A percentile compares a stretch with the other conserved stretches of the same genome.
Evolutionary conservation across 2,888 invertebrate species (phyloP).

Genomic region (Caenorhabditis becei): DNA sequence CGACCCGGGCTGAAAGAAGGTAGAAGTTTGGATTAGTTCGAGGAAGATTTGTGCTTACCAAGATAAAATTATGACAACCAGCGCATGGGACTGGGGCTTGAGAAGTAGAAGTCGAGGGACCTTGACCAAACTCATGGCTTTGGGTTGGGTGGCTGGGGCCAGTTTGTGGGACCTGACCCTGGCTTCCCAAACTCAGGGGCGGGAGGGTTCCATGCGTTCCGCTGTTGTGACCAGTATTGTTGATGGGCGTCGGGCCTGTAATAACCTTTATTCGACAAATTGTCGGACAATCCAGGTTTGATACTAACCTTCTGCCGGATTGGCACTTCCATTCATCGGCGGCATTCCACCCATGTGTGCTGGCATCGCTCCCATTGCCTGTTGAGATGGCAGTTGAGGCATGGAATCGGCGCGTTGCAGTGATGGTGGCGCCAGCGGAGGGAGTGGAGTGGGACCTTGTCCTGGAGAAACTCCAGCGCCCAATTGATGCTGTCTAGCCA

Average conservation of each 20-base stretch:
- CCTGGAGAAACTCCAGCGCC: background rate
- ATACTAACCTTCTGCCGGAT: slow-evolving; percentile 35
- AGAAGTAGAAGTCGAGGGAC: slow-evolving; percentile 20
- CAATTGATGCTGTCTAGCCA: slow-evolving; percentile 16
- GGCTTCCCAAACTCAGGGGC: slow-evolving; percentile 47
- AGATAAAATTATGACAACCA: slow-evolving; percentile 39
- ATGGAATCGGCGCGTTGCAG: slow-evolving; percentile 45
- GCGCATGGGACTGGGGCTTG: slow-evolving; percentile 29
- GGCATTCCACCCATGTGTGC: slow-evolving; percentile 23
- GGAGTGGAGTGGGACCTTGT: background rate
- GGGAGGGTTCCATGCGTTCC: slow-evolving; percentile 35
- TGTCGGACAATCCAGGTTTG: slow-evolving; percentile 6
- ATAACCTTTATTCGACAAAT: slow-evolving; percentile 47
- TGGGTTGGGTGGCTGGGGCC: too few relatives aligned
- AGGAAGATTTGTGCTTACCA: slow-evolving; percentile 8
- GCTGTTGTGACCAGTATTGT: slow-evolving; percentile 43
- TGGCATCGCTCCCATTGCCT: slow-evolving; percentile 8
- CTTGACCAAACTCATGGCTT: slow-evolving; percentile 19
- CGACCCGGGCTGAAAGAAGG: slow-evolving; percentile 50
- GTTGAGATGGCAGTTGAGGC: slow-evolving; percentile 45
- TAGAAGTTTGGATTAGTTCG: background rate
- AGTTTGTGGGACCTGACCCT: slow-evolving; percentile 26
- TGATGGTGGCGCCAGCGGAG: slow-evolving; percentile 32
- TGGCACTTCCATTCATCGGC: slow-evolving; percentile 27
- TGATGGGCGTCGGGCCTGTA: slow-evolving; percentile 49